A percentile compares a stretch with the other conserved stretches of the same genome.
These are phyloP conservation scores for Sander lucioperca DNA, from an alignment of 2,113 vertebrate genomes.

Conservation along the genomic window DNA sequence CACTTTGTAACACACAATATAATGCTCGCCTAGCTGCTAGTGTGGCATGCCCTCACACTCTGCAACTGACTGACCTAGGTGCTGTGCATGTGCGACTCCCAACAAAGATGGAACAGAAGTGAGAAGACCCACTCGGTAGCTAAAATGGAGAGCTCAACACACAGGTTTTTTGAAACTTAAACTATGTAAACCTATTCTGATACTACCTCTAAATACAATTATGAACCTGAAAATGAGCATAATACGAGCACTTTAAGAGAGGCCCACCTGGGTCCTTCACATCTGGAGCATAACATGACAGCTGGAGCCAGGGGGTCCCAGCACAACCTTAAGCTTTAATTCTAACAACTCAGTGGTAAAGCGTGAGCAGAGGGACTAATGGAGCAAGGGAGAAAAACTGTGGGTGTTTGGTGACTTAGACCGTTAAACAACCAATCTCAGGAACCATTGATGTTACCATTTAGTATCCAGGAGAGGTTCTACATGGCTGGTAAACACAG, in stretches of 20 bases:
- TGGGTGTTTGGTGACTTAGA: conserved; percentile 44
- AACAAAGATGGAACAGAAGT: too few species aligned
- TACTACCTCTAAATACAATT: too few species aligned
- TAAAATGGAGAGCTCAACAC: too few species aligned
- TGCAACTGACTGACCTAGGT: too few species aligned
- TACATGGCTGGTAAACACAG: conserved; percentile 6
- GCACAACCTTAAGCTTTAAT: conserved; percentile 39
- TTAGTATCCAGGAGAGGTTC: conserved; percentile 15
- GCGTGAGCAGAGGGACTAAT: conserved; percentile 12
- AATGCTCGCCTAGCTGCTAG: too few species aligned
- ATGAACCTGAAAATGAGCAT: too few species aligned
- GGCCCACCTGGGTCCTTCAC: conserved; percentile 70
- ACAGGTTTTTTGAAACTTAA: too few species aligned
- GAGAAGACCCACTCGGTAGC: too few species aligned
- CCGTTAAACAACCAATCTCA: conserved; percentile 62
- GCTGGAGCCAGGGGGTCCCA: conserved; percentile 32
- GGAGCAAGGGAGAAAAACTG: background rate
- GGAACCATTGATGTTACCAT: conserved; percentile 61
- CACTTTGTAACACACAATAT: too few species aligned
- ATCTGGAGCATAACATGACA: conserved; percentile 40
- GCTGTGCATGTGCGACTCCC: too few species aligned
- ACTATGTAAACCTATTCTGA: too few species aligned
- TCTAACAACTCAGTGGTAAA: conserved; percentile 20
- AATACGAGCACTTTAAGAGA: conserved; percentile 2
- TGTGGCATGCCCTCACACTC: too few species aligned